A percentile compares a stretch with the other conserved stretches of the same genome.
phyloP scores from a whole-genome alignment of 2,797 vertebrate species.

The Coregonus suidteri region DNA sequence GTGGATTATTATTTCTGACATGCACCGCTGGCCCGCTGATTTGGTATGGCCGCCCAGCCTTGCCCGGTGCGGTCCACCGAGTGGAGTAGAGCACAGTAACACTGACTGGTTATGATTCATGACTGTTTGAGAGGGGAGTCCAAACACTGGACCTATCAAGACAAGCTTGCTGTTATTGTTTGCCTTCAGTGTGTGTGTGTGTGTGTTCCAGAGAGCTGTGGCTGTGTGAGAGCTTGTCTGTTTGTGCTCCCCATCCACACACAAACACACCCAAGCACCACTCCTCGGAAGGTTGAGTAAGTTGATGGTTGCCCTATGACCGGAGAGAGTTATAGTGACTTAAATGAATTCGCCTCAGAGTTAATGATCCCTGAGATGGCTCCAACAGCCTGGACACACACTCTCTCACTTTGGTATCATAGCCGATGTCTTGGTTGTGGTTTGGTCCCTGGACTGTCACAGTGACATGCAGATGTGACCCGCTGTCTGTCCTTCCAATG shows the following conservation, averaged over 20 bases:
- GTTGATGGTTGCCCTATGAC: conserved; percentile 13
- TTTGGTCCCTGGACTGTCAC: conserved; percentile 21
- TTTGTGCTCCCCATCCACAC: conserved; percentile 3
- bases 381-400: not conserved
- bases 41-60: conserved; percentile 41
- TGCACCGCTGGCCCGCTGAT: conserved; percentile 55
- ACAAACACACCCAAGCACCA: not conserved
- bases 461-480: conserved; percentile 27
- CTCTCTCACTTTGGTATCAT: no score
- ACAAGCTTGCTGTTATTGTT: conserved; percentile 45
- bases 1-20: conserved; percentile 67
- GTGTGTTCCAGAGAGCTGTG: not conserved
- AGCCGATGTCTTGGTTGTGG: conserved; percentile 15
- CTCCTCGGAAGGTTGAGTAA: not conserved
- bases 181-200: conserved; percentile 18
- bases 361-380: not conserved
- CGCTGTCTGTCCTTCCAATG: conserved; percentile 24
- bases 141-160: not conserved
- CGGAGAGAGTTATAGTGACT: conserved; percentile 2
- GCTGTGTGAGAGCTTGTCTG: conserved; percentile 22
- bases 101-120: conserved; percentile 49
- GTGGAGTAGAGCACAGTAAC: not conserved
- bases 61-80: not conserved
- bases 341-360: conserved; percentile 15
- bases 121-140: conserved; percentile 43